Base-by-base conservation (phyloP, 2,113 vertebrate species). In the Prunella himalayana region DNA sequence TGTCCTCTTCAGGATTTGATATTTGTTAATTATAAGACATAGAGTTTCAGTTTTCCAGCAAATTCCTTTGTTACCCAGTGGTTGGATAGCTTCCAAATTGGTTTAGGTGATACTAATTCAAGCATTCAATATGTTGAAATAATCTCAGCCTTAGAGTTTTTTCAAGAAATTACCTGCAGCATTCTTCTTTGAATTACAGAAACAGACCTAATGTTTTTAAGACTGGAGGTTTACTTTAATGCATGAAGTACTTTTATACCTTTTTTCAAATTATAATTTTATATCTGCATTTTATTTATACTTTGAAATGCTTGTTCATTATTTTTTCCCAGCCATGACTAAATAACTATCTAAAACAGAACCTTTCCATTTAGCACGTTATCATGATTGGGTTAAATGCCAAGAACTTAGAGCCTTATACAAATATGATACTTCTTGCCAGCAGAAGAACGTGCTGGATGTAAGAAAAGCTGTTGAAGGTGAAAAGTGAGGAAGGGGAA, bases 41-140 rank as follows among this genome's bases (percentile, higher is more conserved):
- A 73, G 3, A 27, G 39, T 72, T 90, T 86, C 78, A 88, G 61
- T 73, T 86, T 96, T 72, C 64, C 54, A 75, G 54, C 82, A 82
- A 80, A 66, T 44, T 83, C 28, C 10, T 92, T 66, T 91, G 49
- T 76, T 87, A 59, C 23, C 3, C 25, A 41, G 35, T 49, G 7
- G 3, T 17, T 95, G 86, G 37, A 82, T 66, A 31, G 41, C 64
- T 93, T 94, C 90, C 78, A 94, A 63, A 92, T 22, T 95, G 42
- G 31, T 96, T 89, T 86, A 57, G 73, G 45, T 51, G 37, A 45
- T 82, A 76, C 10, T 88, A 88, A 91, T 91, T 97, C 56, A 88
- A 91, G 31, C 10, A 77, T 88, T 90, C 50, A 84, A 5, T 49
- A 39, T 28, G 13, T 49, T 92, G 47, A 92, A 91, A 83, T 82